Evolutionary conservation across 1,140 invertebrate genomes (phyloP).

Genomic region (Harpegnathos saltator): DNA sequence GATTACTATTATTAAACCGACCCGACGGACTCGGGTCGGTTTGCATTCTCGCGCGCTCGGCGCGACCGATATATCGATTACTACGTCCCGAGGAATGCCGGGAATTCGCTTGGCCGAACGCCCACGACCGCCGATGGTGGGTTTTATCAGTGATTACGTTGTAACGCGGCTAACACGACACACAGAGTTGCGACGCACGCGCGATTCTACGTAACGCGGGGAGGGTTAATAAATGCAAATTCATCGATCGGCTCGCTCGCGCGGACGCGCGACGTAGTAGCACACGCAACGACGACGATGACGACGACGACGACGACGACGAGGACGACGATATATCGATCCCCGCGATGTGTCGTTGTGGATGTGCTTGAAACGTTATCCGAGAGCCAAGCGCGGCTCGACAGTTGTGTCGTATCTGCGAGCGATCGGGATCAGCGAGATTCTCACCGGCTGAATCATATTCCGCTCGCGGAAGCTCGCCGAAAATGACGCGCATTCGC

Average conservation of each 20-base stretch:
- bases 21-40: neutral
- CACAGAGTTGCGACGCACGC: conserved; percentile 3
- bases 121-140: neutral
- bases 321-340: conserved; percentile 47
- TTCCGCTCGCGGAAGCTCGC: too few relatives aligned
- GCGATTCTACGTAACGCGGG: neutral
- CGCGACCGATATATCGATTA: conserved; percentile 9
- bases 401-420: neutral
- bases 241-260: conserved; percentile 21
- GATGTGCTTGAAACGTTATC: conserved; percentile 4
- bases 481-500: too few relatives aligned
- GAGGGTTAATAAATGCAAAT: conserved; percentile 44
- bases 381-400: conserved; percentile 2
- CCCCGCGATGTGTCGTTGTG: neutral
- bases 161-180: neutral
- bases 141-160: conserved; percentile 44
- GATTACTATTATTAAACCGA: conserved; percentile 16
- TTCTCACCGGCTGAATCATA: too few relatives aligned
- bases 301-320: neutral
- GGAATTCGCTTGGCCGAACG: conserved; percentile 5
- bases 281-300: neutral
- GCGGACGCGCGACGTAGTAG: conserved; percentile 3
- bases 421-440: neutral
- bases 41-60: neutral
- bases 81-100: conserved; percentile 13